Conservation (phyloP, 1,140 invertebrate genomes). For the Bombyx mori region DNA sequence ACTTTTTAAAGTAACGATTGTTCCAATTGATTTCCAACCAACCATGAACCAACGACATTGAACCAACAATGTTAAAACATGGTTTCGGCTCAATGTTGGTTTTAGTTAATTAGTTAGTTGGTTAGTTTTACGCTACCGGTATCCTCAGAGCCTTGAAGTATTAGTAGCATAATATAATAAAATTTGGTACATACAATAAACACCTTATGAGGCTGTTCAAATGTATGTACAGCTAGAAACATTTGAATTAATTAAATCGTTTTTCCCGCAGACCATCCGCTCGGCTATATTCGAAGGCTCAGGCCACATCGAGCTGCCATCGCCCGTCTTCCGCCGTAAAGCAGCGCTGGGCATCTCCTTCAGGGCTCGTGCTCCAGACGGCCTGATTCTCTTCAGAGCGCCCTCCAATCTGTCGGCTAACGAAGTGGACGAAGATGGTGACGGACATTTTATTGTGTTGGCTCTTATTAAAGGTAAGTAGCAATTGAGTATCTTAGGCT, state of each 20-base stretch:
- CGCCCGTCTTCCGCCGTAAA: slow-evolving; percentile 77
- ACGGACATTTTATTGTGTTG: slow-evolving; percentile 50
- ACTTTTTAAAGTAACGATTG: too few relatives aligned
- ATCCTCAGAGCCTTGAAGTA: neutral
- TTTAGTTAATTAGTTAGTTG: too few relatives aligned
- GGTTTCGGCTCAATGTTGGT: too few relatives aligned
- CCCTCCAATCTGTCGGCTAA: slow-evolving; percentile 59
- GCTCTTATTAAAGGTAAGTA: slow-evolving; percentile 45
- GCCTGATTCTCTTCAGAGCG: slow-evolving; percentile 82
- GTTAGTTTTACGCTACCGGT: too few relatives aligned
- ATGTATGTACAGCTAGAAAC: neutral
- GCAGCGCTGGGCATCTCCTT: slow-evolving; percentile 84
- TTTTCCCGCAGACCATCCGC: slow-evolving; percentile 29
- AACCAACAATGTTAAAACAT: too few relatives aligned
- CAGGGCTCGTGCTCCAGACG: slow-evolving; percentile 78
- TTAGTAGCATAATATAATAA: neutral
- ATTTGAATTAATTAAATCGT: neutral
- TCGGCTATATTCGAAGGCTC: slow-evolving; percentile 73
- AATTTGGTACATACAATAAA: neutral
- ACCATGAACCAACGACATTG: too few relatives aligned
- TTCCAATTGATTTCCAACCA: too few relatives aligned
- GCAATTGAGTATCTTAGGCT: too few relatives aligned
- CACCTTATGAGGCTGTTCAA: neutral
- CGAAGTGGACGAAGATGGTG: slow-evolving; percentile 43
- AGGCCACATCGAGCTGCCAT: slow-evolving; percentile 83